These are phyloP conservation scores for Peribatodes rhomboidaria DNA, from an alignment of 2,888 invertebrate species.

Conservation along the genomic window DNA sequence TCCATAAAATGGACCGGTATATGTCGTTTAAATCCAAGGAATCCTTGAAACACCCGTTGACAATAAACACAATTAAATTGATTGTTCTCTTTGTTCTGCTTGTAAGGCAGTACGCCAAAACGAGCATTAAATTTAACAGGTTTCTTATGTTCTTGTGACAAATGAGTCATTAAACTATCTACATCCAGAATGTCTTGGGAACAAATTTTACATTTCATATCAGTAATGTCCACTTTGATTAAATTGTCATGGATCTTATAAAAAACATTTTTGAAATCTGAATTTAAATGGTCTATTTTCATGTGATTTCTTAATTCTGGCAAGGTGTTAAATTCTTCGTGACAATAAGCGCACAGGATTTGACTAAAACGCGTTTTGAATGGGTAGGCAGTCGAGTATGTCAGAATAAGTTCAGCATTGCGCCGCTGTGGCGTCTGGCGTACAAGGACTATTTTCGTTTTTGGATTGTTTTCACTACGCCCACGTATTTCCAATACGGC, in stretches of 20 bases:
- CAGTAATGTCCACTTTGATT: conserved; percentile 78
- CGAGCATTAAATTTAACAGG: conserved; percentile 75
- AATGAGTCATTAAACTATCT: conserved; percentile 73
- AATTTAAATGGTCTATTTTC: conserved; percentile 68
- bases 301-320: conserved; percentile 71
- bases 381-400: conserved; percentile 76
- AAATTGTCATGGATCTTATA: conserved; percentile 78
- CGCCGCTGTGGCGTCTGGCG: conserved; percentile 80
- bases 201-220: conserved; percentile 77
- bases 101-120: conserved; percentile 78
- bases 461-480: conserved; percentile 71
- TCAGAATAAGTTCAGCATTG: conserved; percentile 78
- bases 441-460: conserved; percentile 80
- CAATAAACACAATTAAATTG: conserved; percentile 76
- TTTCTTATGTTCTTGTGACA: conserved; percentile 70
- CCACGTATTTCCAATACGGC: conserved; percentile 78
- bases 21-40: conserved; percentile 75
- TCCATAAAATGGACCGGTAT: conserved; percentile 78
- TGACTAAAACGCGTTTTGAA: conserved; percentile 80
- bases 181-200: conserved; percentile 65
- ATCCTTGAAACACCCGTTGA: conserved; percentile 66
- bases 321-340: conserved; percentile 70
- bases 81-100: conserved; percentile 64
- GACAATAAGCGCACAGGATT: conserved; percentile 78
- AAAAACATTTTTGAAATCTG: conserved; percentile 76